phyloP scores from a whole-genome alignment of 1,140 invertebrate species.

The Cylas formicarius region DNA sequence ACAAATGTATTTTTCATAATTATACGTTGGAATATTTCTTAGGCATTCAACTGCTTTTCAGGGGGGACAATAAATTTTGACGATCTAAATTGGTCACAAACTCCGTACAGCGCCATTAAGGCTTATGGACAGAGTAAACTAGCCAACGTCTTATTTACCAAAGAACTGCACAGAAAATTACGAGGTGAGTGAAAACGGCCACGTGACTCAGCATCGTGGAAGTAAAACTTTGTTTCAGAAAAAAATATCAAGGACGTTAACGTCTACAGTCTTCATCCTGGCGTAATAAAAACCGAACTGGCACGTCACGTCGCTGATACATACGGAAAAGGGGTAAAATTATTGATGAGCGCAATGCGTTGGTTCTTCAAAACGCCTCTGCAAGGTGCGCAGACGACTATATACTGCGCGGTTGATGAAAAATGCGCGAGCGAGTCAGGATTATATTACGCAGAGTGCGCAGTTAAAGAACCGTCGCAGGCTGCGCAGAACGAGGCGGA shows the following conservation, averaged over 20 bases:
- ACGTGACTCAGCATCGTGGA: neutral
- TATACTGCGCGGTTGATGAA: conserved; percentile 71
- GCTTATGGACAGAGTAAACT: conserved; percentile 69
- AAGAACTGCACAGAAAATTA: conserved; percentile 52
- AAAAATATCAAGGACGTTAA: conserved; percentile 49
- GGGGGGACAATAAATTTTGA: conserved; percentile 60
- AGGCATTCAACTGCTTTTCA: too few species aligned
- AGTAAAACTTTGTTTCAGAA: conserved; percentile 37
- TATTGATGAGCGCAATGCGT: conserved; percentile 28
- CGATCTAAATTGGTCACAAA: conserved; percentile 59
- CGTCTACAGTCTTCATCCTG: conserved; percentile 64
- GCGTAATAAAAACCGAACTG: conserved; percentile 66
- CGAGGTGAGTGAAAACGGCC: conserved; percentile 46
- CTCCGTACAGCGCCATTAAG: conserved; percentile 49
- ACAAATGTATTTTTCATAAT: too few species aligned
- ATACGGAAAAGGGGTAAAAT: conserved; percentile 41
- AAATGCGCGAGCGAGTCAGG: conserved; percentile 56
- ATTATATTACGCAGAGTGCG: conserved; percentile 54
- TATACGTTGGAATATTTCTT: too few species aligned
- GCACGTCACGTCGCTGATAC: conserved; percentile 57
- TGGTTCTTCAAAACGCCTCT: conserved; percentile 52
- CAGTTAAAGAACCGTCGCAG: conserved; percentile 38
- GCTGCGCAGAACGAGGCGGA: conserved; percentile 48
- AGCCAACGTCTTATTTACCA: conserved; percentile 66
- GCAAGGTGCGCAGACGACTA: conserved; percentile 70